phyloP scores from a whole-genome alignment of 2,888 invertebrate species.

The Dasysyrphus albostriatus region DNA sequence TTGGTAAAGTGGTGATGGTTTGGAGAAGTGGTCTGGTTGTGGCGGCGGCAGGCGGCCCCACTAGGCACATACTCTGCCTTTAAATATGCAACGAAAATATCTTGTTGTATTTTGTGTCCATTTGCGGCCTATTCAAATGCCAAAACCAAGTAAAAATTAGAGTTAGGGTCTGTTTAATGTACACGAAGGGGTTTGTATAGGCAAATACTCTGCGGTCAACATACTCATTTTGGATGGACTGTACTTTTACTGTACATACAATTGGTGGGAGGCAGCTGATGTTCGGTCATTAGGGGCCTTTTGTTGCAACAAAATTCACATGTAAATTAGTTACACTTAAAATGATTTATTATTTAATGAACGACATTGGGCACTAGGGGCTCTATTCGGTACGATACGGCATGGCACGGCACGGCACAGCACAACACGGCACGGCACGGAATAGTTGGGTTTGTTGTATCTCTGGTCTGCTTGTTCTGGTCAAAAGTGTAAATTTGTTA shows the following conservation, averaged over 20 bases:
- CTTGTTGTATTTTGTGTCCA: conserved; percentile 67
- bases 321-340: conserved; percentile 75
- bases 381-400: too few relatives aligned
- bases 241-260: conserved; percentile 7
- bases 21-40: background rate
- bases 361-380: conserved; percentile 46
- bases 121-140: conserved; percentile 72
- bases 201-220: conserved; percentile 48
- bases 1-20: background rate
- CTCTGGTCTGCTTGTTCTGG: conserved; percentile 33
- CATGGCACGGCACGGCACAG: background rate
- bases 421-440: background rate
- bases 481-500: conserved; percentile 31
- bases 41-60: background rate
- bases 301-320: conserved; percentile 69
- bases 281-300: conserved; percentile 71
- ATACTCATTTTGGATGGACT: conserved; percentile 49
- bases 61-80: conserved; percentile 3
- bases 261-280: conserved; percentile 23
- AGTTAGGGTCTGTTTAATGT: conserved; percentile 25
- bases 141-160: conserved; percentile 68
- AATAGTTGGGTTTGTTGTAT: conserved; percentile 14
- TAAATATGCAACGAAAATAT: conserved; percentile 69
- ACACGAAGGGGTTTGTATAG: background rate
- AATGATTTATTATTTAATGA: conserved; percentile 74